Evolutionary conservation across 2,888 invertebrate genomes (phyloP), one percentile per base, ranked within the genome.

Genomic region (Beris chalybata): DNA sequence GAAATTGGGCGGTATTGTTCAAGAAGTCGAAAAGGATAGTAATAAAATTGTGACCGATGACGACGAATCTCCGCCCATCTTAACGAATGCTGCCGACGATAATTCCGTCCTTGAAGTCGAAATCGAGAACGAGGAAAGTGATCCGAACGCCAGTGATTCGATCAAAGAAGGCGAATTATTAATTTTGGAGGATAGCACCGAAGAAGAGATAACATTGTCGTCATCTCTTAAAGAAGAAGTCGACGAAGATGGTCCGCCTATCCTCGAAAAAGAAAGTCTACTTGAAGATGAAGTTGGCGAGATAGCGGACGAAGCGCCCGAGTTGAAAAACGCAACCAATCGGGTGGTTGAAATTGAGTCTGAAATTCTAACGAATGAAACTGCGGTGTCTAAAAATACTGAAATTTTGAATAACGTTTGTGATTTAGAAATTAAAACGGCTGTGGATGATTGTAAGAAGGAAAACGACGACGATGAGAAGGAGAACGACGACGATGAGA

Each of bases 1-100:
- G 0, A 80, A 81, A 68, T 67, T 81, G 47, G 79, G 81, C 5
- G 81, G 78, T 69, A 79, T 81, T 65, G 79, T 81, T 0, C 81
- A 81, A 69, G 77, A 71, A 64, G 69, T 71, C 30, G 65, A 69
- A 32, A 69, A 69, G 58, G 61, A 64, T 22, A 56, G 44, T 43
- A 67, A 15, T 52, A 67, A 56, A 22, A 55, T 69, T 48, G 67
- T 38, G 0, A 54, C 52, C 9, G 68, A 65, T 1, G 69, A 65
- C n/a, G 56, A 54, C n/a, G 5, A 12, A 12, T 15, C 53, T 15
- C 5, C 22, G 1, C 5, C 12, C 6, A 53, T 15, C 15, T 22
- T 9, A 9, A 12, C 12, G 13, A 22, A 53, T 29, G 22, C 12
- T n/a, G 29, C 12, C 15, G 53, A 53, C 5, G 7, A 29, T 7